A percentile compares a stretch with the other conserved stretches of the same genome.
phyloP scores from a whole-genome alignment of 2,888 invertebrate species.

The Drosophila subsilvestris region DNA sequence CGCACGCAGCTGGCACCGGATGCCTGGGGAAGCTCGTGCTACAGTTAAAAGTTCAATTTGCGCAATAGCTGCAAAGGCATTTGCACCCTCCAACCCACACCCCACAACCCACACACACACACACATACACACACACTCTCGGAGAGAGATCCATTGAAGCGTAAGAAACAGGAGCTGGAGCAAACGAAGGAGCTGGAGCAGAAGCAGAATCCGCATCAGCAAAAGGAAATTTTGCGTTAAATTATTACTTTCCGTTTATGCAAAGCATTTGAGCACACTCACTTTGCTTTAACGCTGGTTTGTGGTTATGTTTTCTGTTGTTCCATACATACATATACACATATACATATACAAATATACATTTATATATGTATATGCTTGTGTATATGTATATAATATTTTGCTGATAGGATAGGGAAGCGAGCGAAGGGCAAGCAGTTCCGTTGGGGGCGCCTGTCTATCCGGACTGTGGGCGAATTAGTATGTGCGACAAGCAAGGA shows the following conservation, averaged over 20 bases:
- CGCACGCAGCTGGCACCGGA: slow-evolving; percentile 72
- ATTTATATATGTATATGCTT: neutral
- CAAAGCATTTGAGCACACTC: slow-evolving; percentile 77
- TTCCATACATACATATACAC: slow-evolving; percentile 19
- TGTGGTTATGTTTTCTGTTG: slow-evolving; percentile 53
- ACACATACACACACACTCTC: slow-evolving; percentile 27
- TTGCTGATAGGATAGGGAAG: neutral
- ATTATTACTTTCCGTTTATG: slow-evolving; percentile 83
- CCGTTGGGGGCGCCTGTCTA: slow-evolving; percentile 37
- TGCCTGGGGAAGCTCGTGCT: slow-evolving; percentile 67
- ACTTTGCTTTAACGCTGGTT: slow-evolving; percentile 60
- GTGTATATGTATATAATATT: slow-evolving; percentile 2
- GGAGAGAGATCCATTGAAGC: slow-evolving; percentile 69
- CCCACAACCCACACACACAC: slow-evolving; percentile 16
- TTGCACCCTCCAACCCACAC: slow-evolving; percentile 48
- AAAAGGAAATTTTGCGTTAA: slow-evolving; percentile 82
- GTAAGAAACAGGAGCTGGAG: slow-evolving; percentile 72
- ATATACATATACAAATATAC: slow-evolving; percentile 2
- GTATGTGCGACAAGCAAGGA: slow-evolving; percentile 81
- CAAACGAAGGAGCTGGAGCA: slow-evolving; percentile 25
- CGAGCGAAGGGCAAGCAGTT: neutral
- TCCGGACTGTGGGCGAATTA: slow-evolving; percentile 75
- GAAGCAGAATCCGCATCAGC: slow-evolving; percentile 59
- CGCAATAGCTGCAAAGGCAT: slow-evolving; percentile 68
- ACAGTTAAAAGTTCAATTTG: slow-evolving; percentile 82